A percentile compares a stretch with the other conserved stretches of the same genome.
phyloP scores from a whole-genome alignment of 1,140 invertebrate species.

The Pachypsylla venusta region DNA sequence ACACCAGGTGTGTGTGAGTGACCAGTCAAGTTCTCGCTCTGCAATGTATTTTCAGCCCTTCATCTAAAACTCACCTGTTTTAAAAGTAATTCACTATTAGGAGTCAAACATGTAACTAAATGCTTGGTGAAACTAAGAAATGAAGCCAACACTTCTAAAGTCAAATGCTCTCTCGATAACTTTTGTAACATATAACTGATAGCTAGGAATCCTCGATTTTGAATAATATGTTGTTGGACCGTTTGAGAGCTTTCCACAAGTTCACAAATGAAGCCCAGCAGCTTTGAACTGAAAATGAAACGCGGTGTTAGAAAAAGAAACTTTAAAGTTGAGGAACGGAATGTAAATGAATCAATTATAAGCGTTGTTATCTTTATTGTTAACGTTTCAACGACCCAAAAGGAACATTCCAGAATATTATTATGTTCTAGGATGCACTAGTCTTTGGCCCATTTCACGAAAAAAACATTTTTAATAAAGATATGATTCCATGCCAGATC shows the following conservation, averaged over 20 bases:
- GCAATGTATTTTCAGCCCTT: background rate
- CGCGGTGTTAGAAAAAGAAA: no score
- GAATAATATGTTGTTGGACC: slow-evolving; percentile 97
- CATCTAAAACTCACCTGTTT: slow-evolving; percentile 61
- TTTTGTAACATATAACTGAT: slow-evolving; percentile 94
- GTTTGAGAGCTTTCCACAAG: slow-evolving; percentile 90
- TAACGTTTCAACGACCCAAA: no score
- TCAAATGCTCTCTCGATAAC: slow-evolving; percentile 83
- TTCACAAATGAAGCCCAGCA: slow-evolving; percentile 93
- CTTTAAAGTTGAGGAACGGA: no score
- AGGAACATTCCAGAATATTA: no score
- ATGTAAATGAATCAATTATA: no score
- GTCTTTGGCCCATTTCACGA: no score
- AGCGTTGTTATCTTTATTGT: no score
- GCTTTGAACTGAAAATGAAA: slow-evolving; percentile 67
- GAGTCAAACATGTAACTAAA: slow-evolving; percentile 81
- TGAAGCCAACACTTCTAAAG: slow-evolving; percentile 77
- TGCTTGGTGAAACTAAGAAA: slow-evolving; percentile 93
- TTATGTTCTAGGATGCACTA: no score
- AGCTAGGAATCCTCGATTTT: slow-evolving; percentile 93
- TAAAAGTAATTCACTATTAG: slow-evolving; percentile 82
- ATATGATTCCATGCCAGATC: no score
- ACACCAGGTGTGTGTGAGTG: no score
- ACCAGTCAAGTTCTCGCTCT: no score
- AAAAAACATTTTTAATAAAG: no score